Base-by-base conservation (phyloP, 2,113 vertebrate species). In the Pycnonotus jocosus region DNA sequence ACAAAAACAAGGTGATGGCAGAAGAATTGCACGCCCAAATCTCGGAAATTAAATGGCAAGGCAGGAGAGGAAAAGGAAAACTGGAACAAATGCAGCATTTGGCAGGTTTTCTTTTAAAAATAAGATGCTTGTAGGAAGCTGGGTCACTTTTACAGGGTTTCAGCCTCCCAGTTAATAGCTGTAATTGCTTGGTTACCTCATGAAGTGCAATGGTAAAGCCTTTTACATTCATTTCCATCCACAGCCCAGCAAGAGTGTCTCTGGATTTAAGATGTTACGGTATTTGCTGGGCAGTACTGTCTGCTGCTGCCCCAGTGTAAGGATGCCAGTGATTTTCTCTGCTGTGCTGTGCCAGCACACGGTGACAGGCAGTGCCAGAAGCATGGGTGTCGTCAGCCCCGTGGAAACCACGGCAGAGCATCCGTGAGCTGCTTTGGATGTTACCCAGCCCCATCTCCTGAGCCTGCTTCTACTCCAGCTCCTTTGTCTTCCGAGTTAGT, bases 141-240 rank as follows among this genome's bases (percentile, higher is more conserved):
- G 38, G 85, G 87, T 82, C 86, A 94, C 91, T 94, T 90, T 53
- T 82, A 37, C 57, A 81, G 50, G 48, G 54, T 86, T 97, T 81
- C 92, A 96, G 74, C 65, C 58, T 76, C 31, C 71, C 68, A 27
- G 40, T 92, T 97, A 93, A 54, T 88, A 71, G 61, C 57, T 79
- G 44, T 95, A 84, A 97, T 96, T 96, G 68, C 66, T 73, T 95
- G 81, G 79, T 96, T 96, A 92, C 86, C 73, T 95, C 62, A 9
- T 93, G 88, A 96, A 93, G 66, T 31, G 6, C 37, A 45, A 5
- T 88, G 73, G 81, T 91, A 92, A 97, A 94, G 64, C 81, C 22
- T 82, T 88, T 95, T 89, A 54, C 40, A 10, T 65, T 90, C 14
- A 27, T 11, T 86, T 88, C 77, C 81, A 88, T 90, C 70, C 85